A percentile compares a stretch with the other conserved stretches of the same genome.
phyloP scores from a whole-genome alignment of 2,797 vertebrate species.

The Podargus strigoides region DNA sequence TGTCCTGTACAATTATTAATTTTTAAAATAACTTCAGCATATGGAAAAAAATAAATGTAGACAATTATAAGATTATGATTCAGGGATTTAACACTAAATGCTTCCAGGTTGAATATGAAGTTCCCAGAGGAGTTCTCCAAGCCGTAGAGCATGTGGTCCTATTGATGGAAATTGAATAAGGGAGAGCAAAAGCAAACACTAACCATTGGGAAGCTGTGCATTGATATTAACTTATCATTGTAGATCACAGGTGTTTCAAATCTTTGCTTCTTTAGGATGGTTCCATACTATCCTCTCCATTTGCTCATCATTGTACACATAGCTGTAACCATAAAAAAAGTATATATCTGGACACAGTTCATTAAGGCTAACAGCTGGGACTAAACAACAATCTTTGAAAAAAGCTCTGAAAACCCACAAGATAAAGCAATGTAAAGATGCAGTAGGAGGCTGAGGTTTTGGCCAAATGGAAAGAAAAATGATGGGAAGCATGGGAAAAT shows the following conservation, averaged over 20 bases:
- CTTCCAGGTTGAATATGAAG: background rate
- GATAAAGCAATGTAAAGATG: background rate
- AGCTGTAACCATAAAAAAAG: background rate
- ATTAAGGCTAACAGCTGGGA: background rate
- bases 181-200: background rate
- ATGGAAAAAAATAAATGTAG: background rate
- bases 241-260: background rate
- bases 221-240: background rate
- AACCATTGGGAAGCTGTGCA: background rate
- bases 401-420: background rate
- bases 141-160: background rate
- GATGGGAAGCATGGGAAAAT: background rate
- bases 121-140: background rate
- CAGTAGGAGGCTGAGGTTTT: background rate
- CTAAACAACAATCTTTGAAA: background rate
- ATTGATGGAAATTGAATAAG: background rate
- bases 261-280: background rate
- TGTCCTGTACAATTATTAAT: background rate
- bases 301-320: background rate
- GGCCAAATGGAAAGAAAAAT: background rate
- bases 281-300: background rate
- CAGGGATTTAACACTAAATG: background rate
- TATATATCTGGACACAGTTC: background rate
- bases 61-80: background rate
- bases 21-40: background rate